Conservation (phyloP, 2,113 vertebrate species). For the Morone chrysops region DNA sequence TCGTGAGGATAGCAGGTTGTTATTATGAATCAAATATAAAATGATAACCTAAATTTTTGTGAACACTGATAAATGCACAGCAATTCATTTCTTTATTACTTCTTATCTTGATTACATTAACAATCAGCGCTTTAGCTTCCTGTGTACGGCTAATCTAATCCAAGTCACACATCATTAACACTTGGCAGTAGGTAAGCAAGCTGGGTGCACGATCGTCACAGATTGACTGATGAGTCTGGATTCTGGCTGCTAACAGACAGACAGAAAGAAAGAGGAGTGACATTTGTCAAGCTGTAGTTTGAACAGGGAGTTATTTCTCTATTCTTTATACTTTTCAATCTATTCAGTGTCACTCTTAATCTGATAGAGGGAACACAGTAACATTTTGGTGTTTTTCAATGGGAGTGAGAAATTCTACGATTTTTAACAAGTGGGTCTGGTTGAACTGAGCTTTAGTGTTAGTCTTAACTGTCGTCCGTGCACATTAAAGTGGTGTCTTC, state of each 20-base stretch:
- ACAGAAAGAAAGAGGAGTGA: conserved; percentile 26
- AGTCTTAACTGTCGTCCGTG: neutral
- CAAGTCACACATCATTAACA: conserved; percentile 25
- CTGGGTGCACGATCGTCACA: neutral
- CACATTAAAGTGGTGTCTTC: neutral
- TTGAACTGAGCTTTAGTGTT: neutral
- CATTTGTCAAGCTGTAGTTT: conserved; percentile 54
- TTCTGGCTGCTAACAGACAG: conserved; percentile 39
- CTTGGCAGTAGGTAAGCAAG: conserved; percentile 49
- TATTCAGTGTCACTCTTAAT: neutral
- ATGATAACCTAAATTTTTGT: neutral
- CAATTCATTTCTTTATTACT: conserved; percentile 5
- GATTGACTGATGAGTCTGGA: conserved; percentile 54
- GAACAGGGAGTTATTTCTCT: conserved; percentile 37
- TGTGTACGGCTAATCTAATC: neutral
- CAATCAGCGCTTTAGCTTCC: conserved; percentile 7
- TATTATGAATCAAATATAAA: conserved; percentile 11
- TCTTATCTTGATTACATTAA: conserved; percentile 16
- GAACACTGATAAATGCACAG: neutral
- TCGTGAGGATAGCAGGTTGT: neutral
- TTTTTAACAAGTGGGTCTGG: conserved; percentile 13
- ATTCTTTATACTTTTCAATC: conserved; percentile 25
- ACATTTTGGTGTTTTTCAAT: conserved; percentile 20
- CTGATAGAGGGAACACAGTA: conserved; percentile 17
- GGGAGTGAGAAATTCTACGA: neutral